Evolutionary conservation across 1,140 invertebrate species (phyloP), one percentile per base, ranked within the genome.

Genomic region (Diuraphis noxia): DNA sequence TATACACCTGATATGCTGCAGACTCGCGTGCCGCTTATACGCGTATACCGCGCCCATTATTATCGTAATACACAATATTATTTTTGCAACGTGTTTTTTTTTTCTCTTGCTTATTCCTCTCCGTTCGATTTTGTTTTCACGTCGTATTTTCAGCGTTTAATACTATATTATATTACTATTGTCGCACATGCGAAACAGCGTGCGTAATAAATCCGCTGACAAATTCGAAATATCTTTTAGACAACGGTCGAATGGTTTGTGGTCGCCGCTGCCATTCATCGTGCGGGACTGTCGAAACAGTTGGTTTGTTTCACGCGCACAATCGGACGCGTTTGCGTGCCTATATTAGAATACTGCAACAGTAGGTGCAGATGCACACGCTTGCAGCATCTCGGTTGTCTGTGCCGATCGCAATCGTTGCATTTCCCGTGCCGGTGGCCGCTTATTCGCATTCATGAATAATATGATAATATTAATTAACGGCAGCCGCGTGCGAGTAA

Each of bases 381-480:
- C 8, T 79, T 21, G 21, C 36, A 38, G 79, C 21, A 9, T 25
- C 23, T 82, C 9, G 10, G 21, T 3, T 38, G 79, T 82, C 79
- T 38, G 23, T 72, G 56, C 56, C 56, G 56, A 72, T 72, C 56
- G 56, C 56, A 72, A 72, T 72, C 56, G 56, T 72, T 6, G 56
- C n/a, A n/a, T 72, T 72, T 72, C 56, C 56, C 56, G 56, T 5
- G 56, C 56, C 56, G 56, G 56, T 72, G 56, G 72, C 72, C 19
- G 72, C 72, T 79, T 36, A 36, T 79, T 84, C 38, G 81, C 25
- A 84, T 84, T 84, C 81, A 41, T 84, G 81, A 84, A 84, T 41
- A 84, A 84, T 84, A 84, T 41, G 40, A 41, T 84, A 84, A 84
- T 84, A 84, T 84, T 84, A 41, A 84, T 84, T 84, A 84, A 84